phyloP scores from a whole-genome alignment of 1,140 invertebrate genomes.

The Brevipalpus yothersi region DNA sequence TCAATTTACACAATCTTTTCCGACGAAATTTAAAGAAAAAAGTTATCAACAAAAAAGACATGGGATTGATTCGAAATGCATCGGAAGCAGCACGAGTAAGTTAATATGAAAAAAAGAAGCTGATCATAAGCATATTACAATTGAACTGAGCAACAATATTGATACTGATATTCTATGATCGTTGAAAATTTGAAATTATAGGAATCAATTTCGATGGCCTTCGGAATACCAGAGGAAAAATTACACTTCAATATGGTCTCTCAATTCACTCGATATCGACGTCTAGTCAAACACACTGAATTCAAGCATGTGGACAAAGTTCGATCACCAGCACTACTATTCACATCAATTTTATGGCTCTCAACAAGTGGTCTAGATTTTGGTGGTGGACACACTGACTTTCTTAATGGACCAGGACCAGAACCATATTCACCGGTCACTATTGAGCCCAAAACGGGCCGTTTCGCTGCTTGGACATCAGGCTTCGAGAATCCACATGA shows the following conservation, averaged over 20 bases:
- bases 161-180: background rate
- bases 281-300: background rate
- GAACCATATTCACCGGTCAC: background rate
- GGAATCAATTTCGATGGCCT: background rate
- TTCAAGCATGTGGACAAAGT: slow-evolving; percentile 1
- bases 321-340: background rate
- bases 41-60: background rate
- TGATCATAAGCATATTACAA: background rate
- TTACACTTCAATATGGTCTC: background rate
- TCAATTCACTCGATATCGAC: slow-evolving; percentile 1
- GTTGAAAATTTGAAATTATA: background rate
- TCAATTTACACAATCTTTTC: background rate
- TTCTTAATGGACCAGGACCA: background rate
- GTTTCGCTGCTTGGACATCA: slow-evolving; percentile 2
- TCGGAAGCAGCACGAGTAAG: background rate
- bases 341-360: background rate
- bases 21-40: background rate
- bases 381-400: background rate
- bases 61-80: background rate
- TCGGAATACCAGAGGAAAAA: background rate
- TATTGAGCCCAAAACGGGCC: background rate
- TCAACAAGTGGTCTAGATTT: background rate
- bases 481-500: background rate
- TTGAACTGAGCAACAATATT: background rate
- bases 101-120: background rate